Evolutionary conservation across 2,797 vertebrate species (phyloP), one percentile per base, ranked within the genome.

Genomic region (Aselliscus stoliczkanus): DNA sequence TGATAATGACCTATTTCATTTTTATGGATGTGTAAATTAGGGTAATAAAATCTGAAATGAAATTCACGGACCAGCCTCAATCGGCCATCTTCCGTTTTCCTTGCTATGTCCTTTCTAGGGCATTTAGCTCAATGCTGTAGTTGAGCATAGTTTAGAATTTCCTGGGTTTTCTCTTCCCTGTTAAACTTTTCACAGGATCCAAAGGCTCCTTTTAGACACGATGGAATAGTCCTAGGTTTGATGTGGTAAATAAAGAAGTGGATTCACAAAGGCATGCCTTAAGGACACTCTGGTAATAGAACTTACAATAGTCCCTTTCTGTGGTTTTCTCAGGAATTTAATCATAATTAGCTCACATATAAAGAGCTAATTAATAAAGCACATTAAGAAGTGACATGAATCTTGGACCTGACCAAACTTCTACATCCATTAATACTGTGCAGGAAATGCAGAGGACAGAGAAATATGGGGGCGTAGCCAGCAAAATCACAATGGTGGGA

Each of bases 1-100:
- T 87, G 88, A 87, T 97, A 97, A 97, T 96, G 96, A 96, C 75
- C 88, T 89, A 93, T 93, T 97, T 97, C 97, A 95, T 95, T 97
- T 97, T 97, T 96, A 97, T 95, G 93, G 89, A 94, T 89, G 93
- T 95, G 70, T 96, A 97, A 96, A 97, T 96, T 96, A 96, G 88
- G 79, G 73, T 96, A 96, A 91, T 96, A 97, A 97, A 97, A 97
- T 67, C 67, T 60, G 37, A 96, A 97, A 97, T 97, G 62, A 96
- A 90, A 96, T 95, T 96, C 79, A 81, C 23, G 76, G 87, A 58
- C 34, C 60, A 92, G 65, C 21, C 27, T 96, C 96, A 52, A 60
- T 88, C 86, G 81, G 44, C 75, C 75, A 76, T 80, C 65, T 31
- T 81, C 39, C 93, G 54, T 89, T 79, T 95, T 96, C 88, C 50